Evolutionary conservation across 2,113 vertebrate genomes (phyloP).

Genomic region (Herpetotheres cachinnans): DNA sequence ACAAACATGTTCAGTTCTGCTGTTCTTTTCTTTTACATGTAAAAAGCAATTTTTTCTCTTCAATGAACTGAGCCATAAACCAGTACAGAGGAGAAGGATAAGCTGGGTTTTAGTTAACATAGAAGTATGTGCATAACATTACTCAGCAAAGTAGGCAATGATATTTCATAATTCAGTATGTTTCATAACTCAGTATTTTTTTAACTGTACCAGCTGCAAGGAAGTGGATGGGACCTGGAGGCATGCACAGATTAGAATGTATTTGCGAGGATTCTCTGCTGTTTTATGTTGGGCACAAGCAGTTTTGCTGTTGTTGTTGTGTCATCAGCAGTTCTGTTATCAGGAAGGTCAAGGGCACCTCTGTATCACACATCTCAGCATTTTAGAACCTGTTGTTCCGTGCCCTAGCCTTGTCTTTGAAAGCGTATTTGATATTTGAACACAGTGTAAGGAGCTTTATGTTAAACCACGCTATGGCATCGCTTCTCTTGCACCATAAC

Average conservation of each 20-base stretch:
- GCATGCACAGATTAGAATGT: background rate
- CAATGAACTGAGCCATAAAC: background rate
- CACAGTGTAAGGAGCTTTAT: background rate
- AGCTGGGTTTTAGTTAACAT: background rate
- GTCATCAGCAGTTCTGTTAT: background rate
- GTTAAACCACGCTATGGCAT: background rate
- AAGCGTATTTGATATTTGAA: background rate
- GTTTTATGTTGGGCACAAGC: background rate
- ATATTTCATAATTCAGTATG: background rate
- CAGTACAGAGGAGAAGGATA: background rate
- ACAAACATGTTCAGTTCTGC: background rate
- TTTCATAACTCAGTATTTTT: slow-evolving; percentile 7
- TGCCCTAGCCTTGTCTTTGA: background rate
- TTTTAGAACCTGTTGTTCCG: background rate
- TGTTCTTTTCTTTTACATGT: background rate
- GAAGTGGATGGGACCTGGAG: background rate
- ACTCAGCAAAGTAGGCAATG: background rate
- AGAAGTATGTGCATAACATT: background rate
- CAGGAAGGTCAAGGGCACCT: background rate
- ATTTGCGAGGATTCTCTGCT: slow-evolving; percentile 20
- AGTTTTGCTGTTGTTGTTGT: background rate
- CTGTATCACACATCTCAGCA: background rate
- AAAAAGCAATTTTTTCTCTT: background rate
- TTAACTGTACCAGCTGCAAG: background rate
- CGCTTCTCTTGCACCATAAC: background rate